Evolutionary conservation across 2,797 vertebrate species (phyloP), one percentile per base, ranked within the genome.

Genomic region (Pangasius mekongensis): DNA sequence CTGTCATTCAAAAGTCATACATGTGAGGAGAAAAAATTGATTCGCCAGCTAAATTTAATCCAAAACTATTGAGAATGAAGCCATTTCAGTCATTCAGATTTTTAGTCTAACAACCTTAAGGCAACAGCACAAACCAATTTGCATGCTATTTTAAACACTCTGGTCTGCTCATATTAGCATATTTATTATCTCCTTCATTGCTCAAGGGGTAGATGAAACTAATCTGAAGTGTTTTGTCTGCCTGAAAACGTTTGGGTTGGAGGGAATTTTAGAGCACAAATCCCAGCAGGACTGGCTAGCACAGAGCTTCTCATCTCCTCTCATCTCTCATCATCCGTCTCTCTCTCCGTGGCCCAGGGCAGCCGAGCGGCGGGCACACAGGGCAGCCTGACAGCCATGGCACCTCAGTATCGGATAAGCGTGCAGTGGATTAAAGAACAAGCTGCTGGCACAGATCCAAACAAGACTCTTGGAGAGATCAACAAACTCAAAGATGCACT

Each of bases 351-450:
- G 56, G 80, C 89, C 86, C 88, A 83, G 27, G 52, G 85, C 81
- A 87, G 84, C 13, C 27, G 36, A 86, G 36, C 56, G 54, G 88
- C 43, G 58, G 86, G 87, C 87, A 67, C 67, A 71, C 27, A n/a
- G 62, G 86, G 84, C 43, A 82, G 54, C 67, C 89, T 90, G 89
- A 77, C 84, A 92, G 85, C 85, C 43, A 36, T 58, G 69, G 16
- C 89, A 90, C 76, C 78, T 69, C 52, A 66, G 67, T 60, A 82
- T 90, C 89, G 74, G 86, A 91, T 89, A 74, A 87, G 87, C 67
- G 76, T 83, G 87, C 67, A 88, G 78, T 86, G 86, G 83, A 86
- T 90, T 91, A 87, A 84, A 71, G 69, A 90, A 60, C 66, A 74
- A 85, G 62, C 71, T 83, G 8, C 78, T 83, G 86, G 85, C 84